Evolutionary conservation across 2,797 vertebrate species (phyloP).

Genomic region (Holocentrus rufus): DNA sequence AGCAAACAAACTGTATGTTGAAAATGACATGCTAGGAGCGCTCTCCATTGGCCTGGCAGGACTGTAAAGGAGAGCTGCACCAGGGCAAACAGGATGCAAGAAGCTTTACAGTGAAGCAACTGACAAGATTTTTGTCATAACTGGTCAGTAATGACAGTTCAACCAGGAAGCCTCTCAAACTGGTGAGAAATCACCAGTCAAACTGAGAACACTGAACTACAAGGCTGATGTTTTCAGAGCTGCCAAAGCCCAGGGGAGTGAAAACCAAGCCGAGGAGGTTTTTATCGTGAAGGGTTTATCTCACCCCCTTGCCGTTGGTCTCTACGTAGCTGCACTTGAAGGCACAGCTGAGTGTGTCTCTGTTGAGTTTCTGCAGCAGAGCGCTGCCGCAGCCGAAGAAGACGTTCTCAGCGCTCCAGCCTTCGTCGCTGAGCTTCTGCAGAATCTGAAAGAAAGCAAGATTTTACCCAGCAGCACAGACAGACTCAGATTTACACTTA

Average conservation of each 20-base stretch:
- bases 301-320: slow-evolving; percentile 81
- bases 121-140: too few relatives aligned
- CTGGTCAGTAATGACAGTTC: too few relatives aligned
- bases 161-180: neutral
- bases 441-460: slow-evolving; percentile 73
- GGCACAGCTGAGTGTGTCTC: slow-evolving; percentile 84
- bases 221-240: neutral
- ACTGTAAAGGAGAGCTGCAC: too few relatives aligned
- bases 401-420: slow-evolving; percentile 84
- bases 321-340: slow-evolving; percentile 87
- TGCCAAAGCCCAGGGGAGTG: neutral
- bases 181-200: neutral
- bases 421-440: slow-evolving; percentile 77
- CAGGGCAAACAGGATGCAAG: too few relatives aligned
- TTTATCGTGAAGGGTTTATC: neutral
- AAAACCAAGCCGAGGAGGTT: neutral
- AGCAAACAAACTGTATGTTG: too few relatives aligned
- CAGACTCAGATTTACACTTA: neutral
- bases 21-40: too few relatives aligned
- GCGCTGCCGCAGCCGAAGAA: slow-evolving; percentile 83
- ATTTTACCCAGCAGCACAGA: neutral
- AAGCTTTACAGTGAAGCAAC: too few relatives aligned
- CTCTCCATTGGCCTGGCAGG: too few relatives aligned
- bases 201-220: neutral
- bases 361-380: slow-evolving; percentile 84